Evolutionary conservation across 2,113 vertebrate species (phyloP).

Genomic region (Nycticryphes semicollaris): DNA sequence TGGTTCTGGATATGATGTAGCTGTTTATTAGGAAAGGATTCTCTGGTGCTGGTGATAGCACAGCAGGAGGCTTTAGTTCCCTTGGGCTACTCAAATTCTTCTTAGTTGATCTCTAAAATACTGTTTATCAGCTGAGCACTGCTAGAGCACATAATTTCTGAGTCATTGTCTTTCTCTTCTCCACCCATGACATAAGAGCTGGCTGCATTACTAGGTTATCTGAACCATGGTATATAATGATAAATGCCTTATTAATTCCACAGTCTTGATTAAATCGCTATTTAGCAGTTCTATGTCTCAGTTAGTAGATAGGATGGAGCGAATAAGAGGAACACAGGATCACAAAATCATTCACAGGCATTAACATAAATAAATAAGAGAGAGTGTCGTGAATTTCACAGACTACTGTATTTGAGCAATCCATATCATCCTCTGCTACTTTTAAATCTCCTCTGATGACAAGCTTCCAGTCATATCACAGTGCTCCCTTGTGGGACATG

Average conservation of each 20-base stretch:
- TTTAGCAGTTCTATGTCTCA: neutral
- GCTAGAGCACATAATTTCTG: neutral
- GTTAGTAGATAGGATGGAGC: neutral
- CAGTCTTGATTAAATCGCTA: neutral
- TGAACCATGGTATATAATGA: neutral
- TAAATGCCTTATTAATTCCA: neutral
- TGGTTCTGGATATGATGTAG: neutral
- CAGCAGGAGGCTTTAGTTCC: neutral
- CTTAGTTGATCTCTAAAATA: neutral
- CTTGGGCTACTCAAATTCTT: neutral
- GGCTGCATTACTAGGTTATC: neutral
- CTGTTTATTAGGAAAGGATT: neutral
- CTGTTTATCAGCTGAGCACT: neutral
- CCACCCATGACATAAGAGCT: neutral
- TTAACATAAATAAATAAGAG: neutral
- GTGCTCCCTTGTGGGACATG: neutral
- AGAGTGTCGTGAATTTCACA: neutral
- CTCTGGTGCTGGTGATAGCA: neutral
- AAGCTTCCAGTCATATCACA: neutral
- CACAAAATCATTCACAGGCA: neutral
- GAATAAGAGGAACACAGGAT: neutral
- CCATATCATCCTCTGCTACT: neutral
- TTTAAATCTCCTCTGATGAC: neutral
- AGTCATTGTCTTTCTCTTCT: neutral
- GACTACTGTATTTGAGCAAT: neutral